phyloP scores from a whole-genome alignment of 1,140 invertebrate species.

The Harlomillsia oculata region DNA sequence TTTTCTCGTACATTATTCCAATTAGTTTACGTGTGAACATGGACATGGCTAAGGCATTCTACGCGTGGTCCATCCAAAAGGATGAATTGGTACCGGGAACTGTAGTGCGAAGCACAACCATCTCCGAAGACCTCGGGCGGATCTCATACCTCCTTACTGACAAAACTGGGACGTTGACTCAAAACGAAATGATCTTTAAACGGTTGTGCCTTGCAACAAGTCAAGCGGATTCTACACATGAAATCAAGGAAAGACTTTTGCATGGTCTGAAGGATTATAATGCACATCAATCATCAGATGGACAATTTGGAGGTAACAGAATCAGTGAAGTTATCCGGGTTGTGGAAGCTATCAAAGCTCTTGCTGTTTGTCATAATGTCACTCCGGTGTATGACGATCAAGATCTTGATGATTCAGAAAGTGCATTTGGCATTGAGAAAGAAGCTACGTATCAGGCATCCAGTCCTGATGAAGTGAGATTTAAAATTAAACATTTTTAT shows the following conservation, averaged over 20 bases:
- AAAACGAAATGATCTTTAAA: constrained; percentile 98
- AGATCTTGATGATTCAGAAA: constrained; percentile 38
- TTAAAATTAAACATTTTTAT: constrained; percentile 1
- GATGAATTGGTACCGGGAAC: constrained; percentile 88
- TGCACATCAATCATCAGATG: not conserved
- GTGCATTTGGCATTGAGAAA: constrained; percentile 33
- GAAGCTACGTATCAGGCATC: constrained; percentile 60
- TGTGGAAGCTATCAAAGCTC: constrained; percentile 78
- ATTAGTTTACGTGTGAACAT: constrained; percentile 93
- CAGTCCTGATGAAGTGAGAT: constrained; percentile 85
- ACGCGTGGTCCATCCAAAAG: constrained; percentile 90
- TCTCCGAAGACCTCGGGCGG: constrained; percentile 94
- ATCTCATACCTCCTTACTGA: constrained; percentile 93
- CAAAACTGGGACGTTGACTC: constrained; percentile 97
- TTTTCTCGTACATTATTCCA: constrained; percentile 99
- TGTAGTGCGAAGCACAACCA: constrained; percentile 95
- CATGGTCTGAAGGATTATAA: constrained; percentile 4
- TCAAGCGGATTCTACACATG: constrained; percentile 17
- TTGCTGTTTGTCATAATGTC: constrained; percentile 97
- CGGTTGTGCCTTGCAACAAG: constrained; percentile 80
- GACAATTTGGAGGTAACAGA: not conserved
- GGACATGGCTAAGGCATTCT: constrained; percentile 97
- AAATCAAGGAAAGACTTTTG: constrained; percentile 21
- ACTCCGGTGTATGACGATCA: constrained; percentile 83
- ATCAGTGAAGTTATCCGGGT: constrained; percentile 60